Base-by-base conservation (phyloP, 2,888 invertebrate genomes). In the Agrilus mali region DNA sequence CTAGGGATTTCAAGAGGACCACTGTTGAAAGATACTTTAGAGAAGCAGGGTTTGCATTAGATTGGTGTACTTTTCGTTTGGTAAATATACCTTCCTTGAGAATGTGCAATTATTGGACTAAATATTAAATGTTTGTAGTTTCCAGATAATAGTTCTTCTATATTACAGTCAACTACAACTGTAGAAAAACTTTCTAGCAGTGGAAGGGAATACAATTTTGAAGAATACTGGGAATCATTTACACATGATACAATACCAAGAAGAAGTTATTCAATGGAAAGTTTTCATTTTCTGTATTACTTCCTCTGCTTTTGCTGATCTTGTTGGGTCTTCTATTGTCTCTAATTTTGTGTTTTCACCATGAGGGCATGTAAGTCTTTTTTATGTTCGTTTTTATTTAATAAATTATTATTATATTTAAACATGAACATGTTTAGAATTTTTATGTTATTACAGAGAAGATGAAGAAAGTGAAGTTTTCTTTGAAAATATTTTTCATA, bases 21-120 rank as follows among this genome's bases (percentile, higher is more conserved):
- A 84, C 86, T 0, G 86, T 87, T 0, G 90, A 93, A 61, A 74
- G 84, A 53, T 72, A 82, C 45, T 92, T 93, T 63, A 73, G 88
- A 49, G 80, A 82, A 47, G 80, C 80, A 7, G 82, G 81, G 1
- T 80, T 90, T 55, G 76, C 80, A 31, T 65, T 92, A 13, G 92
- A 93, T 62, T 93, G 92, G 92, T 93, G 92, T 58, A 81, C 82
- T 41, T 92, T 92, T 62, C 77, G 80, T 64, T 69, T 92, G 73
- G 85, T 88, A 59, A 67, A 73, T 56, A 34, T 43, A 36, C 40
- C 35, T 40, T 13, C 32, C 14, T 39, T 32, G 6, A 35, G 35
- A 0, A 20, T 41, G 17, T 22, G 6, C 33, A 16, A 16, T 12
- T 15, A 32, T 38, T 13, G n/a, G n/a, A n/a, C n/a, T 20, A 40